Evolutionary conservation across 2,888 invertebrate species (phyloP).

Genomic region (Bellardia pandia): DNA sequence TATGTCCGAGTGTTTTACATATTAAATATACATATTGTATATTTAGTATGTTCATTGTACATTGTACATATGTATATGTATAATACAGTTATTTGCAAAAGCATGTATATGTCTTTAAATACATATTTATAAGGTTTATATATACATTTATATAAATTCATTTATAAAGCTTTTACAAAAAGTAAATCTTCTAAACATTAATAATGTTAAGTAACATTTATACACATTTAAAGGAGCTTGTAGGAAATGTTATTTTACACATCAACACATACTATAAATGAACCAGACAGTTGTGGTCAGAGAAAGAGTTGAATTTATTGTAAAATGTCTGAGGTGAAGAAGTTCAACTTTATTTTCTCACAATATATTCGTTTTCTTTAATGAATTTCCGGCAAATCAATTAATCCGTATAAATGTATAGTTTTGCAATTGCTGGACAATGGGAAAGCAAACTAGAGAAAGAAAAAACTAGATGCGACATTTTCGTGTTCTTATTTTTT

Average conservation of each 20-base stretch:
- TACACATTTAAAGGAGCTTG: constrained; percentile 17
- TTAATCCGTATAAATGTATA: too few relatives aligned
- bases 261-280: constrained; percentile 16
- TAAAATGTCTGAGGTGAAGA: too few relatives aligned
- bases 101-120: neutral
- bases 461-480: too few relatives aligned
- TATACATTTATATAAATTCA: constrained; percentile 34
- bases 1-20: neutral
- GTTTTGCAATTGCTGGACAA: too few relatives aligned
- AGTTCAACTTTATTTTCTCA: too few relatives aligned
- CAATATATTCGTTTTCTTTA: too few relatives aligned
- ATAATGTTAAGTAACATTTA: constrained; percentile 47
- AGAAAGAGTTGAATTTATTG: neutral
- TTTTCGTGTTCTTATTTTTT: too few relatives aligned
- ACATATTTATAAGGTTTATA: neutral
- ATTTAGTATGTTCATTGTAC: neutral
- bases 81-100: neutral
- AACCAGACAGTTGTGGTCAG: constrained; percentile 1
- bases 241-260: constrained; percentile 27
- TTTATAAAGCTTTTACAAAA: constrained; percentile 60
- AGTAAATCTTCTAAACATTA: constrained; percentile 63
- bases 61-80: neutral
- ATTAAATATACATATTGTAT: neutral
- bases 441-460: too few relatives aligned
- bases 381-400: too few relatives aligned